Percentiles rank a stretch among this genome's conserved stretches.
phyloP scores from a whole-genome alignment of 2,797 vertebrate genomes.

The Garrulus glandarius region DNA sequence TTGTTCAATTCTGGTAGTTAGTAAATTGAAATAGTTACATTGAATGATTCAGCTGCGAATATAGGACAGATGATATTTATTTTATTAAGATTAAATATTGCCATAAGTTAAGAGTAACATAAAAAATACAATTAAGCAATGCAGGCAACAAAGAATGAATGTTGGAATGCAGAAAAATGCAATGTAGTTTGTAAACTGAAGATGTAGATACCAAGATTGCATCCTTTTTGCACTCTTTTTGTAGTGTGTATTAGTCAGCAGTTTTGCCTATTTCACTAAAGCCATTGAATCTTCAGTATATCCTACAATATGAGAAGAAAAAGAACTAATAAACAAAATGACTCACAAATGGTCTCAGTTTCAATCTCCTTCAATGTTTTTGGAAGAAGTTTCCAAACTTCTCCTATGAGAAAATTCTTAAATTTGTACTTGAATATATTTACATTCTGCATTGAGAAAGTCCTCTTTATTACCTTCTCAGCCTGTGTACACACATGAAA shows the following conservation, averaged over 20 bases:
- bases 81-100: neutral
- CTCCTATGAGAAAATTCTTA: neutral
- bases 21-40: neutral
- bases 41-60: neutral
- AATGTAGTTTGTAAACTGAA: neutral
- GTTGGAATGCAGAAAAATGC: neutral
- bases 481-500: neutral
- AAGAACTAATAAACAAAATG: neutral
- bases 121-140: neutral
- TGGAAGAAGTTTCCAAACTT: neutral
- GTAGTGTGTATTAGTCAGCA: neutral
- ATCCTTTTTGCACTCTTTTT: neutral
- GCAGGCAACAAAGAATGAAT: neutral
- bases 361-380: neutral
- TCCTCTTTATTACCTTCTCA: neutral
- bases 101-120: neutral
- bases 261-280: neutral
- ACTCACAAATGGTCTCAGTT: neutral
- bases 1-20: neutral
- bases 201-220: neutral
- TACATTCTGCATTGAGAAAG: neutral
- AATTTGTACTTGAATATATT: neutral
- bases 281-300: neutral
- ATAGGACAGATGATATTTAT: neutral
- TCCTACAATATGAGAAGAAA: neutral